phyloP scores from a whole-genome alignment of 2,113 vertebrate species.

The Burhinus bistriatus region DNA sequence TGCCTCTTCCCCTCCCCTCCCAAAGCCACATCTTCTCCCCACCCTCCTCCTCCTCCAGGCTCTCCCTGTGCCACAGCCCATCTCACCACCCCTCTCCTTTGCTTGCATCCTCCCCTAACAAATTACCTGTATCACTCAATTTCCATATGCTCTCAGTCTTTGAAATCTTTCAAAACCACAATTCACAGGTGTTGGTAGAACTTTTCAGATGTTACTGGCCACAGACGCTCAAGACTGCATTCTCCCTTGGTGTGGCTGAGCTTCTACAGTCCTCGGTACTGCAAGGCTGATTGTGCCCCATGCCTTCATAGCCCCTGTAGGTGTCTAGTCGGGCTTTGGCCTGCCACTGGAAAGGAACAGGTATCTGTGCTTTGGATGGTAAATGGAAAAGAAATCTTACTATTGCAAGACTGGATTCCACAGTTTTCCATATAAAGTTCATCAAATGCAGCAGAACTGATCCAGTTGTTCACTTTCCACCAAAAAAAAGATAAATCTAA shows the following conservation, averaged over 20 bases:
- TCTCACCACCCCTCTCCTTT: not conserved
- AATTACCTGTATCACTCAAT: not conserved
- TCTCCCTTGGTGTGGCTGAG: not conserved
- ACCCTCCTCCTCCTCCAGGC: not conserved
- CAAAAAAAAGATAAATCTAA: not conserved
- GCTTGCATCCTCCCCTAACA: not conserved
- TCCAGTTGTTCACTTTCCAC: not conserved
- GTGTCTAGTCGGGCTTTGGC: not conserved
- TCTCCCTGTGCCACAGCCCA: not conserved
- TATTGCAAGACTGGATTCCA: not conserved
- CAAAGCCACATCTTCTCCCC: not conserved
- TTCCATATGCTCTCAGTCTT: not conserved
- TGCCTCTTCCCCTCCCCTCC: not conserved
- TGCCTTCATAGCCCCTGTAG: not conserved
- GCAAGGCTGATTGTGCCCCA: rapidly evolving
- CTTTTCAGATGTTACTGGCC: not conserved
- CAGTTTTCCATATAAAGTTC: not conserved
- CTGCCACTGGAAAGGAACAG: not conserved
- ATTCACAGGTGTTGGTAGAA: not conserved
- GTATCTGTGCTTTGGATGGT: not conserved
- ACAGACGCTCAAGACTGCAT: not conserved
- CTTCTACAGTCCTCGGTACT: not conserved
- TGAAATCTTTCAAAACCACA: not conserved
- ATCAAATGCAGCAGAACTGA: not conserved
- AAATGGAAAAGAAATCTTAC: not conserved